Evolutionary conservation across 2,113 vertebrate species (phyloP).

Genomic region (Noctilio leporinus): DNA sequence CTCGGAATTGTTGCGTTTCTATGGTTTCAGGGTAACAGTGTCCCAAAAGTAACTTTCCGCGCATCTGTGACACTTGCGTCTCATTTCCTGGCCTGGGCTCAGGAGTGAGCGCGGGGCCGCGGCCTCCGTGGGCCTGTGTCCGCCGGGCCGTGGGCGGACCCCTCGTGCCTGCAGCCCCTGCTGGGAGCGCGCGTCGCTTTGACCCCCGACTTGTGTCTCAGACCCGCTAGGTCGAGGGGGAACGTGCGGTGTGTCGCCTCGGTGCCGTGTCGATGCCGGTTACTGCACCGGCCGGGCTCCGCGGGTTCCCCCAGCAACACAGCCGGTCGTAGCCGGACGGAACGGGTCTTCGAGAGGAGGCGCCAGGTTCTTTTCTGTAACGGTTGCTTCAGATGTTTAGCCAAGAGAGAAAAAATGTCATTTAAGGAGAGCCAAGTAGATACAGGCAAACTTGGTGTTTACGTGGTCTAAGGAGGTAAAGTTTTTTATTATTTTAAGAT

Average conservation of each 20-base stretch:
- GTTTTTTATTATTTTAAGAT: no score
- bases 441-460: no score
- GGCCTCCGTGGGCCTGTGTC: background rate
- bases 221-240: background rate
- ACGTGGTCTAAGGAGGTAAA: background rate
- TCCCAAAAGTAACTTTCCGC: background rate
- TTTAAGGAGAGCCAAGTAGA: no score
- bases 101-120: background rate
- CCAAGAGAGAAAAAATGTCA: no score
- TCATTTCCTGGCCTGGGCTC: background rate
- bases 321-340: no score
- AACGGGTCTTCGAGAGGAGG: no score
- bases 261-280: no score
- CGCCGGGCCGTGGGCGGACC: background rate
- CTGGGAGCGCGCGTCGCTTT: background rate
- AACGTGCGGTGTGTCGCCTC: background rate
- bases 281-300: no score
- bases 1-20: background rate
- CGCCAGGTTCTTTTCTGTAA: no score
- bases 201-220: background rate
- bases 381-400: no score
- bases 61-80: background rate
- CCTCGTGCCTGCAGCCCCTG: background rate
- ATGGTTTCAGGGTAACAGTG: background rate
- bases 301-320: no score